These are phyloP conservation scores for Sabatieria punctata DNA, from an alignment of 2,888 invertebrate species.

Conservation along the genomic window DNA sequence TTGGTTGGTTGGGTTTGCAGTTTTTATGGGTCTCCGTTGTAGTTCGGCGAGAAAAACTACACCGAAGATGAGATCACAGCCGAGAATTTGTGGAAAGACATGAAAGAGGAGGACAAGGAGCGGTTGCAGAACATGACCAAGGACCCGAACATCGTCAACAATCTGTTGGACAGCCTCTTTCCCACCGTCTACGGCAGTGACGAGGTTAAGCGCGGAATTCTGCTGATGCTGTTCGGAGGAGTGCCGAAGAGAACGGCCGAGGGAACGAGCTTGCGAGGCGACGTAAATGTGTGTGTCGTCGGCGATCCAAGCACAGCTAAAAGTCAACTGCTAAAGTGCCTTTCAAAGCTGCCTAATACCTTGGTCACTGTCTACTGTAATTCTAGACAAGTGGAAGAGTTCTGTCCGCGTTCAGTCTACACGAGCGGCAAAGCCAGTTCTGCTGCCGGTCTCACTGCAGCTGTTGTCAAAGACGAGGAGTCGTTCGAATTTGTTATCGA, in stretches of 20 bases:
- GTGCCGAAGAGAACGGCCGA: conserved; percentile 83
- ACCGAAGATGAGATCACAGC: conserved; percentile 71
- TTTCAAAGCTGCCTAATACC: conserved; percentile 56
- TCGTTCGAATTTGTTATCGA: conserved; percentile 97
- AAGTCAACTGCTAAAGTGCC: conserved; percentile 80
- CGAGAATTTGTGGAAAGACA: conserved; percentile 76
- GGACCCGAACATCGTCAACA: conserved; percentile 68
- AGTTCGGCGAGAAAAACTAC: conserved; percentile 67
- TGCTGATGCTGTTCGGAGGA: conserved; percentile 90
- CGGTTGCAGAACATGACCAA: conserved; percentile 94
- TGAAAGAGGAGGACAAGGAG: conserved; percentile 51
- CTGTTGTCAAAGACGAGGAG: conserved; percentile 93
- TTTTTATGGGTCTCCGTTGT: conserved; percentile 64
- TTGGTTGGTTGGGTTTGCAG: conserved; percentile 91
- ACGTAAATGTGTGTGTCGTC: conserved; percentile 91
- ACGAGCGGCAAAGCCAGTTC: conserved; percentile 96
- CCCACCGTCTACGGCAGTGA: conserved; percentile 92
- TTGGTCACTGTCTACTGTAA: background rate
- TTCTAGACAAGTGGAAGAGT: conserved; percentile 51
- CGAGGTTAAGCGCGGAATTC: conserved; percentile 70
- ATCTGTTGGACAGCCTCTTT: conserved; percentile 75
- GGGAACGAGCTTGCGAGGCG: conserved; percentile 76
- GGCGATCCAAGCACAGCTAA: conserved; percentile 98
- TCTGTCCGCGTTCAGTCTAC: conserved; percentile 87
- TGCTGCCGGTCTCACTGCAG: conserved; percentile 94